phyloP scores from a whole-genome alignment of 2,113 vertebrate genomes.

The Gymnobelideus leadbeateri region DNA sequence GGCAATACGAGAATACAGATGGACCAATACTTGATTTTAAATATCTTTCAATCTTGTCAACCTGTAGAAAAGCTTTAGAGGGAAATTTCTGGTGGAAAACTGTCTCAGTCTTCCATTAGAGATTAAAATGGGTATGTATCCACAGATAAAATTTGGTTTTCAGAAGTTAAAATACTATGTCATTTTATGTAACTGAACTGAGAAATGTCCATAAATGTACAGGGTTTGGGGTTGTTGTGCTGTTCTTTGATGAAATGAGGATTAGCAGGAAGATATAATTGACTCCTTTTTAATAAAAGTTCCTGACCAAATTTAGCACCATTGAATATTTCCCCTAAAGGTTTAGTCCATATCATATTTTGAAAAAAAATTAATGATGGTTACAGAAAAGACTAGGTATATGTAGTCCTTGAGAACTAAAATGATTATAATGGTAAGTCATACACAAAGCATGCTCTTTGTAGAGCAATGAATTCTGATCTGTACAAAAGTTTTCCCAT shows the following conservation, averaged over 20 bases:
- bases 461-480: neutral
- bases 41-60: neutral
- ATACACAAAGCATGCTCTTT: neutral
- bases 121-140: neutral
- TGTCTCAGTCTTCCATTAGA: neutral
- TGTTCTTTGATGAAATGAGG: neutral
- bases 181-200: neutral
- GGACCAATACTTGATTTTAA: neutral
- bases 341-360: neutral
- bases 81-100: neutral
- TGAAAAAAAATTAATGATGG: neutral
- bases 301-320: neutral
- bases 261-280: neutral
- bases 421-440: neutral
- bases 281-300: neutral
- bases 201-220: neutral
- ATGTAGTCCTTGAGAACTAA: neutral
- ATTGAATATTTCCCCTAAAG: neutral
- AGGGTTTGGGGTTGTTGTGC: too few relatives aligned
- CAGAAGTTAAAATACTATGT: accelerated
- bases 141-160: neutral
- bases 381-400: neutral
- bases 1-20: neutral
- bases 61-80: neutral
- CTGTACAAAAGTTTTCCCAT: neutral